Conservation (phyloP, 2,113 vertebrate genomes). For the Okapia johnstoni region DNA sequence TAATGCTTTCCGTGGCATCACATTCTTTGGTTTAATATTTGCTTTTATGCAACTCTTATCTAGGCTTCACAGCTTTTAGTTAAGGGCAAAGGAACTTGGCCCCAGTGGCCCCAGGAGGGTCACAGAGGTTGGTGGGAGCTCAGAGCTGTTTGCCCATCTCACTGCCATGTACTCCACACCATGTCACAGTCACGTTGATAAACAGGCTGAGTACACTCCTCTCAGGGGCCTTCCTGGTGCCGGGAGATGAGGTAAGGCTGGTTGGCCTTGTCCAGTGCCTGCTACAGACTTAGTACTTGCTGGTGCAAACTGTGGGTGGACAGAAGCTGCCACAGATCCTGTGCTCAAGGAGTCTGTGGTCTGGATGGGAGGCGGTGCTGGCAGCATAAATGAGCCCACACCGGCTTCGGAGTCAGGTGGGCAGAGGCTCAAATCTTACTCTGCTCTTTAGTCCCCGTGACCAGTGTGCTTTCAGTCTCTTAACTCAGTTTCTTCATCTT, state of each 20-base stretch:
- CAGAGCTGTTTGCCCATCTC: neutral
- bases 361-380: neutral
- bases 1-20: neutral
- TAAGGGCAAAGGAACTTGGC: neutral
- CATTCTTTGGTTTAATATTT: neutral
- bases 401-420: neutral
- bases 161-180: neutral
- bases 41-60: neutral
- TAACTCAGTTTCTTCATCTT: neutral
- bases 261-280: neutral
- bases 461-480: neutral
- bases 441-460: neutral
- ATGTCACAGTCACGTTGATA: neutral
- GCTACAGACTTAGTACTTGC: neutral
- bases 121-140: neutral
- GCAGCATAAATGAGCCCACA: neutral
- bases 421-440: neutral
- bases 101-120: neutral
- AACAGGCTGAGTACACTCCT: neutral
- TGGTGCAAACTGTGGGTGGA: neutral
- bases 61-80: neutral
- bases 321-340: neutral
- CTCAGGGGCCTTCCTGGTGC: neutral
- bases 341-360: neutral
- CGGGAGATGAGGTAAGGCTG: neutral